Conservation (phyloP, 1,140 invertebrate species). For the Nilaparvata lugens region DNA sequence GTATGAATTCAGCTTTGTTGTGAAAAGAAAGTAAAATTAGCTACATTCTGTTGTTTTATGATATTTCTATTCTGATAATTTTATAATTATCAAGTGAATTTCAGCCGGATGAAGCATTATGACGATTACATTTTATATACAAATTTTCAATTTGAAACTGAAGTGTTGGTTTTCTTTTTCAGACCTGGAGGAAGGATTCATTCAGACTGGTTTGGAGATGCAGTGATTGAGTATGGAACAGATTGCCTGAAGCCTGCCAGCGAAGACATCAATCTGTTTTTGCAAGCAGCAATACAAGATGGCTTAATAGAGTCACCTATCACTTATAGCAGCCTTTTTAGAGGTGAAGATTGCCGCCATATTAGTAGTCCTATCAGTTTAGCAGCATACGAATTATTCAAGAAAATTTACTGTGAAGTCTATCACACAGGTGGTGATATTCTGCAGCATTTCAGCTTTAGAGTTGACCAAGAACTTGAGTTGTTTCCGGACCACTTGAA, state of each 20-base stretch:
- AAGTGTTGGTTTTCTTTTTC: constrained; percentile 13
- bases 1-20: no score
- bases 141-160: no score
- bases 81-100: no score
- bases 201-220: constrained; percentile 61
- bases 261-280: constrained; percentile 53
- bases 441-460: background rate
- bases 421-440: constrained; percentile 21
- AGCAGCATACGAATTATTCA: constrained; percentile 51
- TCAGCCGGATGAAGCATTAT: no score
- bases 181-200: constrained; percentile 62
- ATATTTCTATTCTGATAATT: no score
- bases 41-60: no score
- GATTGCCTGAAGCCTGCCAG: constrained; percentile 50
- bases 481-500: constrained; percentile 12
- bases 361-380: constrained; percentile 49
- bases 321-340: constrained; percentile 42
- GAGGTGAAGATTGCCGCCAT: constrained; percentile 53
- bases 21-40: no score
- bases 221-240: constrained; percentile 61
- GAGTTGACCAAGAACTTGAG: constrained; percentile 17
- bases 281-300: constrained; percentile 53
- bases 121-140: no score
- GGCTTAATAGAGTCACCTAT: constrained; percentile 44
- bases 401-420: constrained; percentile 53